Evolutionary conservation across 2,888 invertebrate genomes (phyloP).

Genomic region (Phyllotreta cruciferae): DNA sequence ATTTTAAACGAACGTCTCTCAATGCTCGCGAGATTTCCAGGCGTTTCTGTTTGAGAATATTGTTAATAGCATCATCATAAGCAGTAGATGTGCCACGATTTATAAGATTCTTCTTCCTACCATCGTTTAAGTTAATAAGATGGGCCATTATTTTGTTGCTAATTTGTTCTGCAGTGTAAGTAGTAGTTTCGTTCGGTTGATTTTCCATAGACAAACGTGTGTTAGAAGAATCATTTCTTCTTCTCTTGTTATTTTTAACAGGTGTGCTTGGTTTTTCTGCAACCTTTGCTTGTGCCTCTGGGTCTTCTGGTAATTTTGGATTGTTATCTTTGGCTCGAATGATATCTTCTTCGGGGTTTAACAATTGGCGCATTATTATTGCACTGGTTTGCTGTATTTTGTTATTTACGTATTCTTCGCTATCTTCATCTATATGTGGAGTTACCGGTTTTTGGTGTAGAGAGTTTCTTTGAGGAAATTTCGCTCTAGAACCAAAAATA

Average conservation of each 20-base stretch:
- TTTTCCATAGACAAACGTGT: constrained; percentile 23
- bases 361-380: constrained; percentile 52
- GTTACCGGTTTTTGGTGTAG: constrained; percentile 4
- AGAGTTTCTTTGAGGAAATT: not conserved
- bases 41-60: constrained; percentile 56
- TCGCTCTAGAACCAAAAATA: not conserved
- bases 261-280: constrained; percentile 1
- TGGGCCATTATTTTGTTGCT: constrained; percentile 55
- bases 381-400: constrained; percentile 56
- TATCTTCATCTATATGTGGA: constrained; percentile 52
- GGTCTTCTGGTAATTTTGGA: not conserved
- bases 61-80: constrained; percentile 54
- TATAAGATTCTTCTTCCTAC: constrained; percentile 55
- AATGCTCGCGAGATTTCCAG: constrained; percentile 56
- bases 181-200: constrained; percentile 23
- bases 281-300: not conserved
- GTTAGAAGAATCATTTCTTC: constrained; percentile 13
- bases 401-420: constrained; percentile 54
- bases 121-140: constrained; percentile 54
- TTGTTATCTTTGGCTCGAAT: constrained; percentile 13
- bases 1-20: constrained; percentile 51
- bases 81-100: constrained; percentile 47
- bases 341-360: constrained; percentile 38
- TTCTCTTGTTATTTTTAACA: constrained; percentile 20
- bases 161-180: constrained; percentile 51